These are phyloP conservation scores for Pampusana beccarii DNA, from an alignment of 2,113 vertebrate genomes.

Conservation along the genomic window DNA sequence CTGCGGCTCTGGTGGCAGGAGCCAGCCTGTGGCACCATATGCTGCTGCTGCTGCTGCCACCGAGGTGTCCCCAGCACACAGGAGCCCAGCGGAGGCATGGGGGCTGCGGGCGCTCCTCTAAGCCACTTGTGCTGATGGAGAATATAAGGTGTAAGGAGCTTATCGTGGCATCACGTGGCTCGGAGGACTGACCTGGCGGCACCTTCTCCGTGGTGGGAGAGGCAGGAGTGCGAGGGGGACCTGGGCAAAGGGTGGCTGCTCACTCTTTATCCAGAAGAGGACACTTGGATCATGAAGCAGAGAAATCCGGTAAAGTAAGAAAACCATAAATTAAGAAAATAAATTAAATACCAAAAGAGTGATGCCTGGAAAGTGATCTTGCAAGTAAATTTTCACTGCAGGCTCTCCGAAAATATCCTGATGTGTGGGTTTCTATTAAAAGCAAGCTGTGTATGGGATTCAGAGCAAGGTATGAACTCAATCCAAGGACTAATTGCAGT, in stretches of 20 bases:
- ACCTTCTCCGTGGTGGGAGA: neutral
- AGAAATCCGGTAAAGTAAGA: neutral
- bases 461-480: conserved; percentile 30
- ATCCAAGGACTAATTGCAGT: conserved; percentile 19
- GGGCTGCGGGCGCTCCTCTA: neutral
- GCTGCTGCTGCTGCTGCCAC: neutral
- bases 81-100: neutral
- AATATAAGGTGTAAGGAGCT: conserved; percentile 54
- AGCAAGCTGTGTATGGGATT: conserved; percentile 23
- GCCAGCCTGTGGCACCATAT: neutral
- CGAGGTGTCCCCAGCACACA: neutral
- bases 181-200: neutral
- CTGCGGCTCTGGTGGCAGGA: neutral
- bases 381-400: conserved; percentile 2
- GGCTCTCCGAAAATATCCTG: conserved; percentile 39
- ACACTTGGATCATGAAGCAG: neutral
- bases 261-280: neutral
- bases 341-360: neutral
- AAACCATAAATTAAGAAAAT: neutral
- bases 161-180: neutral
- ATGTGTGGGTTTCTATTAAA: conserved; percentile 50
- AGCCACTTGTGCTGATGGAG: neutral
- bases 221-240: neutral
- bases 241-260: neutral
- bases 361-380: neutral